phyloP scores from a whole-genome alignment of 2,113 vertebrate species.

The Gnathonemus echidnorhynchus region DNA sequence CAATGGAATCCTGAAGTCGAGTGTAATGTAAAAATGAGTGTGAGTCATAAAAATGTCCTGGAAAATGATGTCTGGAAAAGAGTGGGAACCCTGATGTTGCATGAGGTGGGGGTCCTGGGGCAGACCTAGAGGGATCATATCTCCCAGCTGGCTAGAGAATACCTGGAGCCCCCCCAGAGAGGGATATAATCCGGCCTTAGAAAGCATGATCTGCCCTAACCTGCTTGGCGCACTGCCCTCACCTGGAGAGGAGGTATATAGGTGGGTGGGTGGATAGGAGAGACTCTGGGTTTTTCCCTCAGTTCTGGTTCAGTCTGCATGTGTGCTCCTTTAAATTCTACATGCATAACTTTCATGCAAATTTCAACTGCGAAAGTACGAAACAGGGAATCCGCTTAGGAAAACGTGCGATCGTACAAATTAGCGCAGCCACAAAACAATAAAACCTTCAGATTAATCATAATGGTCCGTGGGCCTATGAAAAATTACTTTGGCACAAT shows the following conservation, averaged over 20 bases:
- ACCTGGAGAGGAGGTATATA: not conserved
- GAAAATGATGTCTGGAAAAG: not conserved
- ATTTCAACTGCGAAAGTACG: not conserved
- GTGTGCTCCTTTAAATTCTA: not conserved
- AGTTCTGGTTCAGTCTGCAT: not conserved
- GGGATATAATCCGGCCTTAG: not conserved
- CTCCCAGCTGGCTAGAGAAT: not conserved
- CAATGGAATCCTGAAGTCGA: not conserved
- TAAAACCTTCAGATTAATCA: conserved; percentile 14
- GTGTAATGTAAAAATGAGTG: not conserved
- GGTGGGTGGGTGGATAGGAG: not conserved
- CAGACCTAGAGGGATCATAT: not conserved
- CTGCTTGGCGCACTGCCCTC: not conserved
- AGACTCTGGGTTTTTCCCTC: not conserved
- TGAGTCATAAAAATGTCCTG: not conserved
- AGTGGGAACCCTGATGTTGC: not conserved
- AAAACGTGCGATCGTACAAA: not conserved
- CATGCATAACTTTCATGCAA: not conserved
- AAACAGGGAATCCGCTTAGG: not conserved
- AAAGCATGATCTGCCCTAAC: not conserved
- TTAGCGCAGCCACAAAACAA: not conserved
- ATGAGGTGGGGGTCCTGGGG: not conserved
- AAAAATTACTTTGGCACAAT: not conserved
- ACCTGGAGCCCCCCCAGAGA: not conserved
- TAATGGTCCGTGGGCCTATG: not conserved